These are phyloP conservation scores for Zoanthus solanderi DNA, from an alignment of 92 coral and sea anemone genomes.

Conservation along the genomic window DNA sequence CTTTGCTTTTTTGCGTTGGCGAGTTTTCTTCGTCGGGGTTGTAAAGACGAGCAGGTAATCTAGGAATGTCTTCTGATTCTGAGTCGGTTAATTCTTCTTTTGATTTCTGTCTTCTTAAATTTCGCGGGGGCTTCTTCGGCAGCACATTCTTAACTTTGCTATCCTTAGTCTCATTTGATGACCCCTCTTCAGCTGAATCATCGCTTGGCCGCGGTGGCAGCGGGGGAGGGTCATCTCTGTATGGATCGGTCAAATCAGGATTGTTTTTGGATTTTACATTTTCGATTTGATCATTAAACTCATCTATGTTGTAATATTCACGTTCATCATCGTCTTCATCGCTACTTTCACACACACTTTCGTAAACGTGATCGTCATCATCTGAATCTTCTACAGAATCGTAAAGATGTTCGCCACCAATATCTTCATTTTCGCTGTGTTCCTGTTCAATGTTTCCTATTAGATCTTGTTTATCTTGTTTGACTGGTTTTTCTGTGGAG, in stretches of 20 bases:
- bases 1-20: background rate
- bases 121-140: constrained; percentile 26
- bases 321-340: constrained; percentile 20
- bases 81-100: constrained; percentile 23
- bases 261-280: background rate
- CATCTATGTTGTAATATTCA: constrained; percentile 34
- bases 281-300: background rate
- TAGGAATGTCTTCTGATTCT: background rate
- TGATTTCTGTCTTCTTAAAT: constrained; percentile 13
- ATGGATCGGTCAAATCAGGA: background rate
- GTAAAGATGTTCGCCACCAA: constrained; percentile 36
- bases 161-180: background rate
- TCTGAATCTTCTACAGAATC: constrained; percentile 32
- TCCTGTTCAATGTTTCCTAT: constrained; percentile 9
- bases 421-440: constrained; percentile 16
- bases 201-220: constrained; percentile 34
- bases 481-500: constrained; percentile 11
- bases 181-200: constrained; percentile 13
- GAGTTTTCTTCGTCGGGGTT: background rate
- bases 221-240: constrained; percentile 20
- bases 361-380: constrained; percentile 28
- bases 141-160: background rate
- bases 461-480: background rate
- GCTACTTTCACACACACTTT: constrained; percentile 40
- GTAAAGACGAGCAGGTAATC: constrained; percentile 6